Conservation (phyloP, 2,888 invertebrate species). For the Drosophila seclusa region DNA sequence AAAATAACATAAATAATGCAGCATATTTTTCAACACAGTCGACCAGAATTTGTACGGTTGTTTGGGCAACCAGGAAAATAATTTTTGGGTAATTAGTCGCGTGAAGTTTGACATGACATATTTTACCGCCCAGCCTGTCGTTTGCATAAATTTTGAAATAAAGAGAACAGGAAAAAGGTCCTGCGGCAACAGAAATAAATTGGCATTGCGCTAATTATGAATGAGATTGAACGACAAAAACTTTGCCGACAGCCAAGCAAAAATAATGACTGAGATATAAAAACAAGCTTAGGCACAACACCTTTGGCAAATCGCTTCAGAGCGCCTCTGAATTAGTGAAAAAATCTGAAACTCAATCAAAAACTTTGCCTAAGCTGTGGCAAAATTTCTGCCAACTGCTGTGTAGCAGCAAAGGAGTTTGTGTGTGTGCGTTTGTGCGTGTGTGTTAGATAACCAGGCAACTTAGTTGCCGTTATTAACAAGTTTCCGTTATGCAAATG, state of each 20-base stretch:
- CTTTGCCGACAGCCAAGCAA: constrained; percentile 33
- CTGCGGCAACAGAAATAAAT: constrained; percentile 20
- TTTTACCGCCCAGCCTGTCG: constrained; percentile 16
- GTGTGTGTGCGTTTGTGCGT: constrained; percentile 7
- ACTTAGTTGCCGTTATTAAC: constrained; percentile 57
- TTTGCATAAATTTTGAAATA: constrained; percentile 42
- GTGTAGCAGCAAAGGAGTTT: constrained; percentile 8
- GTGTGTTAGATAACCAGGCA: constrained; percentile 31
- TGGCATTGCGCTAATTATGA: constrained; percentile 47
- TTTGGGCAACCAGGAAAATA: constrained; percentile 34
- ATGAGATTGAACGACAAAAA: constrained; percentile 46
- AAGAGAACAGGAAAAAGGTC: constrained; percentile 18
- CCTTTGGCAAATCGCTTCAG: constrained; percentile 40
- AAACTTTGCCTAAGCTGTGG: constrained; percentile 51
- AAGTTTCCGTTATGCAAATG: constrained; percentile 56
- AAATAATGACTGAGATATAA: constrained; percentile 38
- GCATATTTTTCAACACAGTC: constrained; percentile 21
- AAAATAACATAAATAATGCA: constrained; percentile 41
- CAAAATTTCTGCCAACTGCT: constrained; percentile 46
- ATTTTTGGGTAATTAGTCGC: constrained; percentile 50
- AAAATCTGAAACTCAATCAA: constrained; percentile 52
- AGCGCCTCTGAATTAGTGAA: constrained; percentile 24
- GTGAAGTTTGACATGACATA: constrained; percentile 33
- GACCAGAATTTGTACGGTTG: constrained; percentile 1
- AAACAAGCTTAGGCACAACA: constrained; percentile 40